Percentiles rank a stretch among this genome's conserved stretches.
These are phyloP conservation scores for Lutjanus argentimaculatus DNA, from an alignment of 2,797 vertebrate species.

Conservation along the genomic window DNA sequence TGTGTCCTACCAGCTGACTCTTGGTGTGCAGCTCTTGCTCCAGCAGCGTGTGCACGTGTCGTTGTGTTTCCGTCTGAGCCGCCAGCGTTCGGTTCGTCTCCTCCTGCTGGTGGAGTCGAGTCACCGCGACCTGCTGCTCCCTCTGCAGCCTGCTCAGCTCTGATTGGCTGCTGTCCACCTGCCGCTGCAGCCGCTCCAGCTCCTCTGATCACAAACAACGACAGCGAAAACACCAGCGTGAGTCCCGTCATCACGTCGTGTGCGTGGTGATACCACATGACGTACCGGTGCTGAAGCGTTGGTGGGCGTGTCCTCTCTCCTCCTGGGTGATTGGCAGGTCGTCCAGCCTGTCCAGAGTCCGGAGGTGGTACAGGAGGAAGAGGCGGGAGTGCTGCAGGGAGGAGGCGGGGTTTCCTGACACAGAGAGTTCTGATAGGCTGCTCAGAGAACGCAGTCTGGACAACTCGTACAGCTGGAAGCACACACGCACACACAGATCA, in stretches of 20 bases:
- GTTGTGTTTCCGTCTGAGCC: neutral
- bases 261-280: neutral
- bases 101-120: constrained; percentile 23
- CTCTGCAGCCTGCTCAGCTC: constrained; percentile 19
- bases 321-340: constrained; percentile 41
- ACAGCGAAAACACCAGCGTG: neutral
- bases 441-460: constrained; percentile 29
- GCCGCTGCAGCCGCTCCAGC: constrained; percentile 16
- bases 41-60: constrained; percentile 15
- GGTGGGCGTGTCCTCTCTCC: constrained; percentile 29
- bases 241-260: too few species aligned
- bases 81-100: constrained; percentile 6
- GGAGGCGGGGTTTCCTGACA: constrained; percentile 88
- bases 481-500: too few species aligned
- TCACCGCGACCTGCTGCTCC: neutral
- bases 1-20: constrained; percentile 35
- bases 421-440: constrained; percentile 83
- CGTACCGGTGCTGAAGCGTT: constrained; percentile 5
- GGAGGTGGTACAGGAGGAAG: constrained; percentile 89
- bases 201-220: constrained; percentile 17
- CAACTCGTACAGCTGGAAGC: constrained; percentile 20
- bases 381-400: constrained; percentile 87
- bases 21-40: constrained; percentile 31
- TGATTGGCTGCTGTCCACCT: constrained; percentile 33
- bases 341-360: constrained; percentile 87